Evolutionary conservation across 1,140 invertebrate species (phyloP).

Genomic region (Eurosta solidaginis): DNA sequence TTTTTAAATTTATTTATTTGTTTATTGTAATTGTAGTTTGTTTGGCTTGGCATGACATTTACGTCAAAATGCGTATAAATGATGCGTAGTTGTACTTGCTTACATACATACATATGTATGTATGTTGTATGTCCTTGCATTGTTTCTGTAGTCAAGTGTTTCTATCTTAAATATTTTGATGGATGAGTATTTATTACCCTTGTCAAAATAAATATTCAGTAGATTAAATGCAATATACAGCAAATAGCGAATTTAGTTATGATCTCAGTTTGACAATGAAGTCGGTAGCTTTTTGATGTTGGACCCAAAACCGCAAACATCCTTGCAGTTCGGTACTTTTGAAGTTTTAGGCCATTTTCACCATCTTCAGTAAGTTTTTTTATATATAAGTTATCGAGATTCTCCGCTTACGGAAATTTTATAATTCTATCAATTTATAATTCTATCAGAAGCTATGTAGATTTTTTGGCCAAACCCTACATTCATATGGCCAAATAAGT

Average conservation of each 20-base stretch:
- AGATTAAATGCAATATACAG: background rate
- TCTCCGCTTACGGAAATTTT: too few species aligned
- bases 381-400: too few species aligned
- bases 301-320: too few species aligned
- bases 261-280: background rate
- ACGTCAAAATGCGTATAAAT: background rate
- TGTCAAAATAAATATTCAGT: background rate
- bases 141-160: background rate
- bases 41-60: constrained; percentile 10
- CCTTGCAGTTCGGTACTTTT: too few species aligned
- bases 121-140: too few species aligned
- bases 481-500: too few species aligned
- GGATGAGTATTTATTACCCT: background rate
- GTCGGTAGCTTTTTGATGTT: background rate
- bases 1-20: background rate
- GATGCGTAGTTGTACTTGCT: background rate
- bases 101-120: background rate
- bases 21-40: background rate
- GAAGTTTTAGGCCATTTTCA: too few species aligned
- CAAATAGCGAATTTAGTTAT: background rate
- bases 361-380: too few species aligned
- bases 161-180: background rate
- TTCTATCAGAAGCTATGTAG: too few species aligned
- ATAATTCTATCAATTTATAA: too few species aligned
- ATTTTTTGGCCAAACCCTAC: too few species aligned